These are phyloP conservation scores for Leptopilina drosophilae DNA, from an alignment of 2,888 invertebrate species.

Conservation along the genomic window DNA sequence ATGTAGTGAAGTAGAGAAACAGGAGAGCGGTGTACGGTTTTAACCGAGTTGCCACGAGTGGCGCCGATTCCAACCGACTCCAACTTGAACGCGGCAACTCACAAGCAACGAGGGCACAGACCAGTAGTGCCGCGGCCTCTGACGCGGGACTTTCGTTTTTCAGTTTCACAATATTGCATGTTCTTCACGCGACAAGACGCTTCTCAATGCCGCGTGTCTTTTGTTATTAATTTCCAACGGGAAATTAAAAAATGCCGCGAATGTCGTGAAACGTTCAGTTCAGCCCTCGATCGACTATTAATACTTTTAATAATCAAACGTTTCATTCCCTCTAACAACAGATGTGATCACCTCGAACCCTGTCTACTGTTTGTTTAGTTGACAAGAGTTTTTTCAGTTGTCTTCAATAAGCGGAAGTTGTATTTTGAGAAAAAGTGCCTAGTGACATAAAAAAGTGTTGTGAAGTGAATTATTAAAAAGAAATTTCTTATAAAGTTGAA, in stretches of 20 bases:
- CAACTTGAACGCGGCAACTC: slow-evolving; percentile 68
- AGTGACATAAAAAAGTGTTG: neutral
- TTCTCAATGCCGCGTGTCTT: slow-evolving; percentile 45
- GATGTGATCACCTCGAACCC: slow-evolving; percentile 58
- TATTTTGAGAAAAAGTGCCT: neutral
- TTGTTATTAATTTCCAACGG: neutral
- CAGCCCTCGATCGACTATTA: neutral
- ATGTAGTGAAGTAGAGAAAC: slow-evolving; percentile 27
- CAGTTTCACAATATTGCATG: slow-evolving; percentile 42
- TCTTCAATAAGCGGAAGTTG: slow-evolving; percentile 13
- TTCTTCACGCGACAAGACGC: slow-evolving; percentile 47
- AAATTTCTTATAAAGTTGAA: neutral
- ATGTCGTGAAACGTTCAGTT: no score
- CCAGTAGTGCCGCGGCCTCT: slow-evolving; percentile 75
- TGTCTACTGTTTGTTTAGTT: slow-evolving; percentile 61
- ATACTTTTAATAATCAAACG: slow-evolving; percentile 17
- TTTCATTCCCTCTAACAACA: slow-evolving; percentile 53
- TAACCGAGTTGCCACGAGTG: slow-evolving; percentile 59
- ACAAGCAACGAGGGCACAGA: slow-evolving; percentile 63
- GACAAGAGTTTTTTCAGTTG: slow-evolving; percentile 56
- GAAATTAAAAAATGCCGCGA: neutral
- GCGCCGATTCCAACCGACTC: slow-evolving; percentile 60
- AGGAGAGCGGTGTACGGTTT: slow-evolving; percentile 18
- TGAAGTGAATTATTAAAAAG: neutral
- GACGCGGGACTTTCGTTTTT: slow-evolving; percentile 63